Percentiles rank a stretch among this genome's conserved stretches.
These are phyloP conservation scores for Megalurothrips usitatus DNA, from an alignment of 2,888 invertebrate genomes.

Conservation along the genomic window DNA sequence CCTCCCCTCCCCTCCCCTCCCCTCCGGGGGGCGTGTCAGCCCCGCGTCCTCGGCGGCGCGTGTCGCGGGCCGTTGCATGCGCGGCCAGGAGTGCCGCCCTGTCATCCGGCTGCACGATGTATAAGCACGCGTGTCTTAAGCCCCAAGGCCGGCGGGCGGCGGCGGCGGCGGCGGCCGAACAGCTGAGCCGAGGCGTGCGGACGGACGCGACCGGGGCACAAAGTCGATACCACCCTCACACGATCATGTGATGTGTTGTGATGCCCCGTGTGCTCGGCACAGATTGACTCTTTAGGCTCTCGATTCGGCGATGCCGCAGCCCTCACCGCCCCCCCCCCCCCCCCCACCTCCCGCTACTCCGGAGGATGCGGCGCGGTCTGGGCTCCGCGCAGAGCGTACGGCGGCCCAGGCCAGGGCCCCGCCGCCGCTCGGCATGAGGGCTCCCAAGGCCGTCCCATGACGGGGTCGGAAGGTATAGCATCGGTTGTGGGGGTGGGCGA, in stretches of 20 bases:
- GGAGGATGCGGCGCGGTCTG: not conserved
- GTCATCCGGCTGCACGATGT: no score
- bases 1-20: not conserved
- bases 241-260: not conserved
- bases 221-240: not conserved
- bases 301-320: not conserved
- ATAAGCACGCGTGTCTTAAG: no score
- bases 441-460: not conserved
- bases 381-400: not conserved
- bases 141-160: no score
- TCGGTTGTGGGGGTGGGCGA: not conserved
- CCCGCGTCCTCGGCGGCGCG: not conserved
- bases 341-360: no score
- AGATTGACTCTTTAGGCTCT: not conserved
- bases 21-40: not conserved
- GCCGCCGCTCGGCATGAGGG: not conserved
- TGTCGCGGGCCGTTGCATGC: no score
- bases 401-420: not conserved
- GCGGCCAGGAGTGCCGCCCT: no score
- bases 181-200: no score
- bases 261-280: not conserved
- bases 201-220: no score
- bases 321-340: not conserved
- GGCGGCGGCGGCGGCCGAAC: no score
- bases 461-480: not conserved